Conservation (phyloP, 2,888 invertebrate species). For the Oxyscelio sp. region DNA sequence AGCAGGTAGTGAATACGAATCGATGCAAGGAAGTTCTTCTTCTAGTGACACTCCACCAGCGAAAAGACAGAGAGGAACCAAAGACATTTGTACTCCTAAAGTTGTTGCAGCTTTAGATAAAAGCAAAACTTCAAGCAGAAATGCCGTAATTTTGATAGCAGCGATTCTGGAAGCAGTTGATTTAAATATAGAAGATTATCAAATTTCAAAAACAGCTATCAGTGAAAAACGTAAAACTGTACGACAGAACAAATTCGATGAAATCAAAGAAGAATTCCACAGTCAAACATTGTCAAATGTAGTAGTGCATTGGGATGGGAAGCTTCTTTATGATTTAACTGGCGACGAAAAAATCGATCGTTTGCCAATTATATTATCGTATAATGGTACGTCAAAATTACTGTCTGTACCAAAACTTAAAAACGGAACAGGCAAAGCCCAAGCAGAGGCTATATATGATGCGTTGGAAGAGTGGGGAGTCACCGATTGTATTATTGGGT, state of each 20-base stretch:
- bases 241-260: conserved; percentile 26
- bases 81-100: conserved; percentile 31
- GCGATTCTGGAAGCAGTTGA: conserved; percentile 24
- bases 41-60: conserved; percentile 16
- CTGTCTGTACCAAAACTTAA: conserved; percentile 73
- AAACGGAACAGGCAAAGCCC: conserved; percentile 66
- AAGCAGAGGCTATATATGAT: conserved; percentile 63
- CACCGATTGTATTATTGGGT: conserved; percentile 69
- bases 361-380: conserved; percentile 77
- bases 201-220: conserved; percentile 37
- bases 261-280: conserved; percentile 28
- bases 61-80: conserved; percentile 25
- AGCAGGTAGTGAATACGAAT: conserved; percentile 29
- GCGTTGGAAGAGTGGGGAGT: conserved; percentile 74
- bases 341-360: conserved; percentile 72
- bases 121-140: conserved; percentile 31
- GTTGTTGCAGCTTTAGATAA: conserved; percentile 33
- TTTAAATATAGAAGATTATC: conserved; percentile 31
- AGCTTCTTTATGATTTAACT: conserved; percentile 4
- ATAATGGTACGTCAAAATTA: conserved; percentile 75
- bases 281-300: conserved; percentile 60
- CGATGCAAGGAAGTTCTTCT: conserved; percentile 23
- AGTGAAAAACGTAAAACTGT: conserved; percentile 6
- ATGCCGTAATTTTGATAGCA: conserved; percentile 29
- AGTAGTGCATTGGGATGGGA: conserved; percentile 79